Evolutionary conservation across 2,888 invertebrate species (phyloP).

Genomic region (Tipula confusa): DNA sequence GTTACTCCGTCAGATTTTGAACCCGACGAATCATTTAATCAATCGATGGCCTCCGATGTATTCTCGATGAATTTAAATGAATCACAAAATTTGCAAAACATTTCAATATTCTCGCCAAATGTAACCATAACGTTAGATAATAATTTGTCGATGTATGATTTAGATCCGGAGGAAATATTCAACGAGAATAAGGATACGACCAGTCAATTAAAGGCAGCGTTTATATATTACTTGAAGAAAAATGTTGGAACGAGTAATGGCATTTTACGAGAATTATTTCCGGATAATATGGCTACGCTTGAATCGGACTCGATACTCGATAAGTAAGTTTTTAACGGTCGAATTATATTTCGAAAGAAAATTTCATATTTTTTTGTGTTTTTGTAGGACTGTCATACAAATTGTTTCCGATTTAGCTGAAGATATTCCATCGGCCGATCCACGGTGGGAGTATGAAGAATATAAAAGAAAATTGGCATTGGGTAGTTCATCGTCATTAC

Average conservation of each 20-base stretch:
- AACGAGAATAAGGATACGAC: slow-evolving; percentile 55
- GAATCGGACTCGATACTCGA: slow-evolving; percentile 44
- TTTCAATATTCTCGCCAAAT: slow-evolving; percentile 45
- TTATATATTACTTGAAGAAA: slow-evolving; percentile 68
- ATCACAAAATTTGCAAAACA: neutral
- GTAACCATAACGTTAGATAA: slow-evolving; percentile 53
- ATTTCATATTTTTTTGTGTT: slow-evolving; percentile 44
- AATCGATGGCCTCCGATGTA: slow-evolving; percentile 41
- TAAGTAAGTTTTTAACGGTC: slow-evolving; percentile 37
- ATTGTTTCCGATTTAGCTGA: slow-evolving; percentile 76
- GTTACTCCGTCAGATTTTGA: slow-evolving; percentile 56
- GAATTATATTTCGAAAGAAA: slow-evolving; percentile 12
- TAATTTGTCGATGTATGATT: slow-evolving; percentile 61
- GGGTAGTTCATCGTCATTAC: slow-evolving; percentile 74
- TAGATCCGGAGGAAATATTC: slow-evolving; percentile 62
- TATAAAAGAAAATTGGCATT: slow-evolving; percentile 51
- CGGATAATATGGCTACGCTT: slow-evolving; percentile 39
- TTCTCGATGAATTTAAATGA: slow-evolving; percentile 37
- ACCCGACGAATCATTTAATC: slow-evolving; percentile 44
- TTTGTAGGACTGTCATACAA: slow-evolving; percentile 59
- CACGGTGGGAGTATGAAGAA: slow-evolving; percentile 54
- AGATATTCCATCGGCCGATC: slow-evolving; percentile 85
- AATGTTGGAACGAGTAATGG: slow-evolving; percentile 50
- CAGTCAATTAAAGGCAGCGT: slow-evolving; percentile 67
- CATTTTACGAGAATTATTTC: slow-evolving; percentile 51